Base-by-base conservation (phyloP, 2,113 vertebrate species). In the Lepidothrix coronata region DNA sequence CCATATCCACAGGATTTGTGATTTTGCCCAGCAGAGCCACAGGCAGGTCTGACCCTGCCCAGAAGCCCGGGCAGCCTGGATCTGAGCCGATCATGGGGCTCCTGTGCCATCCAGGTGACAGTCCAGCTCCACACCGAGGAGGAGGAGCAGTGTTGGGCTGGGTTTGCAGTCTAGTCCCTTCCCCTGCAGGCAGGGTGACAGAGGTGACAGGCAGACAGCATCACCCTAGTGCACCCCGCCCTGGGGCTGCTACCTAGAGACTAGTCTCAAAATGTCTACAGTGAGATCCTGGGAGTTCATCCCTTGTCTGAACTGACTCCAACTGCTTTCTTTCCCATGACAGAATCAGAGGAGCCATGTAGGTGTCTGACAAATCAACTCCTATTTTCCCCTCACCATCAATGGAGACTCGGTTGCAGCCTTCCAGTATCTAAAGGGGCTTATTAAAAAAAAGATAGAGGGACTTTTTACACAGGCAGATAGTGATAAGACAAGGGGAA, bases 51-150 rank as follows among this genome's bases (percentile, higher is more conserved):
- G 63, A 51, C 33, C 25, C 23, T 76, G 49, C 43, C 49, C 70
- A 65, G 62, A 14, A 74, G 27, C 8, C 22, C 0, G 0, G 54
- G 13, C 54, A 55, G 51, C 44, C 58, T 0, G 1, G 28, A 20
- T 17, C 43, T 6, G 10, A 52, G 68, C 39, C 5, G 6, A 31
- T 43, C 62, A 5, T 65, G 62, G 12, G 62, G 62, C 27, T 76
- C 48, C 72, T 23, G 9, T 8, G 35, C 55, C 28, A 33, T 4
- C n/a, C 73, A 17, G 39, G 44, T 1, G 1, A 6, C 63, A 55
- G 39, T 58, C 30, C 31, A 23, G 74, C 57, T 30, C 43, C 0
- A 0, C 17, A 49, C 41, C 24, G 14, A 14, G 46, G 46, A 14
- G n/a, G 39, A 11, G 1, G 25, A 65, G 77, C 7, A 0, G 63